phyloP scores from a whole-genome alignment of 2,888 invertebrate genomes.

The Lamproptera curius region DNA sequence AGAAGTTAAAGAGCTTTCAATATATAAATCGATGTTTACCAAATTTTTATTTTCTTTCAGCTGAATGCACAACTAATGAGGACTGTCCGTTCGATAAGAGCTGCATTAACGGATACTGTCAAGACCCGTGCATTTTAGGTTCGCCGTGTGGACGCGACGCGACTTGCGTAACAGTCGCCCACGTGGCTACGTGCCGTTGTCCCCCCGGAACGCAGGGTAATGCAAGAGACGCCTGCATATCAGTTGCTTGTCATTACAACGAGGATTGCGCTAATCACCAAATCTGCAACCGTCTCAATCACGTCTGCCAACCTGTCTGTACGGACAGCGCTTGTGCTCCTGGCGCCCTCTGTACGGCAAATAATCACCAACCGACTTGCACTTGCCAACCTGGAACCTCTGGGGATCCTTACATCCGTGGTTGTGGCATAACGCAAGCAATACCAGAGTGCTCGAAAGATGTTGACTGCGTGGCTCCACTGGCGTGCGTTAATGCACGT shows the following conservation, averaged over 20 bases:
- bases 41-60: slow-evolving; percentile 52
- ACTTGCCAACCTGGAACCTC: slow-evolving; percentile 84
- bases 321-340: slow-evolving; percentile 89
- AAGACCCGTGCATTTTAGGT: slow-evolving; percentile 85
- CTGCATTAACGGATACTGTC: slow-evolving; percentile 88
- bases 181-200: slow-evolving; percentile 89
- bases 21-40: too few species aligned
- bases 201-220: slow-evolving; percentile 92
- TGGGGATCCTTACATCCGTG: slow-evolving; percentile 87
- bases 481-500: slow-evolving; percentile 86
- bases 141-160: slow-evolving; percentile 89
- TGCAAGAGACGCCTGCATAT: slow-evolving; percentile 88
- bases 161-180: slow-evolving; percentile 85
- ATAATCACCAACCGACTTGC: slow-evolving; percentile 87
- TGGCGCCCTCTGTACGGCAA: slow-evolving; percentile 86
- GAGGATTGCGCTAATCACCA: slow-evolving; percentile 93
- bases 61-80: slow-evolving; percentile 87
- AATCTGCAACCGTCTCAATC: slow-evolving; percentile 89
- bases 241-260: slow-evolving; percentile 91
- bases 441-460: slow-evolving; percentile 84
- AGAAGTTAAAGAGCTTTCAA: too few species aligned
- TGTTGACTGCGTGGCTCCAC: slow-evolving; percentile 84
- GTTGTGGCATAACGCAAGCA: slow-evolving; percentile 52
- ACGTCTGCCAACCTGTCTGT: slow-evolving; percentile 90
- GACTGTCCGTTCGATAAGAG: slow-evolving; percentile 92